Evolutionary conservation across 2,888 invertebrate species (phyloP), one percentile per base, ranked within the genome.

Genomic region (Hirtodrosophila trivittata): DNA sequence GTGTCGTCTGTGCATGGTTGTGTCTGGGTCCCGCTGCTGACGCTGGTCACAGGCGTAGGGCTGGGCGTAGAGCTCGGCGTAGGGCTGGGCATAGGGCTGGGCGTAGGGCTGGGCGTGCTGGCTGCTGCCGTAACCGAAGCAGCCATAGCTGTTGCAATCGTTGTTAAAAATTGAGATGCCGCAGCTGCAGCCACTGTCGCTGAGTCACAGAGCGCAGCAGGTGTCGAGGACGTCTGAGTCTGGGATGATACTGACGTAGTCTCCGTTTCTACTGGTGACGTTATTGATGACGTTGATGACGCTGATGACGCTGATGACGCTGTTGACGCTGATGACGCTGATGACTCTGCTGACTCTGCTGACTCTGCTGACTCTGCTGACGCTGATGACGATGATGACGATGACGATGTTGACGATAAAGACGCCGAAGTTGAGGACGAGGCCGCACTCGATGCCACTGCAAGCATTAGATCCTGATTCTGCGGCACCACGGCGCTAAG

Each of bases 81-180:
- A 12, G 72, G 43, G 35, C 37, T 76, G 21, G 87, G 68, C 13
- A n/a, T n/a, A n/a, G n/a, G n/a, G n/a, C 75, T 70, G 16, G 87
- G 58, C 21, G 80, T 33, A 12, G 72, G 43, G 35, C 37, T 76
- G 21, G 87, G 68, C 13, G 80, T 45, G 56, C 72, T 60, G 59
- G 84, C 82, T 28, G 78, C 88, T 35, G 88, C 92, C 90, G 89
- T 82, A 12, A 83, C 88, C 13, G 89, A 87, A 3, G 87, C 87
- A 6, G 67, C 84, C 83, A 82, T 82, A 7, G 82, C 82, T 16
- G 86, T 72, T 38, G 85, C 85, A 72, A 88, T 86, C 46, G 88
- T 81, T 66, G 88, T 77, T 51, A 88, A 50, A 56, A 88, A 77
- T 63, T 89, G 87, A 41, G 89, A 92, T 90, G 89, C 87, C n/a